These are phyloP conservation scores for Papio anubis DNA, from an alignment of 2,113 vertebrate species.

Conservation along the genomic window DNA sequence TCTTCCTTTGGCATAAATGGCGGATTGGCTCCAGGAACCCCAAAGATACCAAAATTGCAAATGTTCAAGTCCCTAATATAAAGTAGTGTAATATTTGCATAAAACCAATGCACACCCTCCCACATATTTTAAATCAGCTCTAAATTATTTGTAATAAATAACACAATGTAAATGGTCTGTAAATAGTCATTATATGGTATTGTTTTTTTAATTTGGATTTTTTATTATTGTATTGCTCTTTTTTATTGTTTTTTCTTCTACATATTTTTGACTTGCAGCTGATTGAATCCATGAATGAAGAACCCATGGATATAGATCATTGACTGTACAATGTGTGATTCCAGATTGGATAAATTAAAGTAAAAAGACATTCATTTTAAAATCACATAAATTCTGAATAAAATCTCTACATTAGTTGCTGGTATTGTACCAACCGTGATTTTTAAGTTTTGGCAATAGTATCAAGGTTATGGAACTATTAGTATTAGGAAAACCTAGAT, in stretches of 20 bases:
- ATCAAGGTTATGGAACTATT: background rate
- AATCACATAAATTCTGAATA: background rate
- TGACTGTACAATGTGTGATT: background rate
- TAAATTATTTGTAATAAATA: background rate
- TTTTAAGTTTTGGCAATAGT: background rate
- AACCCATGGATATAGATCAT: background rate
- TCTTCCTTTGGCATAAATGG: background rate
- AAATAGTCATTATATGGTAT: background rate
- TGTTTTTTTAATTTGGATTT: background rate
- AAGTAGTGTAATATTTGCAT: background rate
- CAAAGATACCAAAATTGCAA: background rate
- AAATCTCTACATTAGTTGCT: background rate
- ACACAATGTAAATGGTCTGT: background rate
- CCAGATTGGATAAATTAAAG: background rate
- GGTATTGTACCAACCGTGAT: background rate
- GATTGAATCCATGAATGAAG: background rate
- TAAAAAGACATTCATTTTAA: background rate
- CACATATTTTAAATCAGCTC: background rate
- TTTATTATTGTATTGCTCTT: background rate
- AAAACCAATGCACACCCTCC: background rate
- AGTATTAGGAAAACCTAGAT: background rate
- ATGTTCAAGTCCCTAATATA: background rate
- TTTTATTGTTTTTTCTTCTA: background rate
- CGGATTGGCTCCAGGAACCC: background rate
- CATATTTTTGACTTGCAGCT: background rate